Percentiles rank a stretch among this genome's conserved stretches.
Conservation (phyloP, 2,888 invertebrate species). For the Drosophila subquinaria region DNA sequence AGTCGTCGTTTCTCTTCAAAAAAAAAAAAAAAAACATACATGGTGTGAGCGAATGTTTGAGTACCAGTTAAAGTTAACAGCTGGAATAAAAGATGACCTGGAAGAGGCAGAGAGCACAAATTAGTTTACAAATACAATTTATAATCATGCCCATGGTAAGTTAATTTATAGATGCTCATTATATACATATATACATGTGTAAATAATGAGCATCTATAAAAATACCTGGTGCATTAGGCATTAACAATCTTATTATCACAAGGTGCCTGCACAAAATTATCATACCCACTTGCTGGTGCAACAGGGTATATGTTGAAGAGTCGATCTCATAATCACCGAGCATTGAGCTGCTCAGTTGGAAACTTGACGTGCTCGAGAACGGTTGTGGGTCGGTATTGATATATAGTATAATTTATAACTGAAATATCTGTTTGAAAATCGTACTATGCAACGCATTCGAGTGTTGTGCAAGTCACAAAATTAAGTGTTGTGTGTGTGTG, state of each 20-base stretch:
- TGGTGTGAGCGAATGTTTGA: background rate
- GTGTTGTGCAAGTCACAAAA: conserved; percentile 65
- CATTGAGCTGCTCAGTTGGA: conserved; percentile 48
- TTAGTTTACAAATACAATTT: background rate
- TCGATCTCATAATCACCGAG: background rate
- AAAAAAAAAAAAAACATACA: background rate
- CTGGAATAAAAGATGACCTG: background rate
- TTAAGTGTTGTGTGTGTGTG: conserved; percentile 7
- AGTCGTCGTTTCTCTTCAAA: background rate
- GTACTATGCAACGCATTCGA: conserved; percentile 6
- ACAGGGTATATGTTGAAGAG: background rate
- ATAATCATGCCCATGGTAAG: too few species aligned
- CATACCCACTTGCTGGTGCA: background rate
- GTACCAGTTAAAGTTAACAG: background rate
- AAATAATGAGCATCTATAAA: too few species aligned
- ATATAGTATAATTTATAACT: background rate
- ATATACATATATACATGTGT: too few species aligned
- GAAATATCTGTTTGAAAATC: conserved; percentile 4
- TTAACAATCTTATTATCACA: too few species aligned
- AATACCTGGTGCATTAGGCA: too few species aligned
- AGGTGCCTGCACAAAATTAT: background rate
- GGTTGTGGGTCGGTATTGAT: conserved; percentile 34
- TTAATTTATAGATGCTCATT: too few species aligned
- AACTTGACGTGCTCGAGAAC: conserved; percentile 47
- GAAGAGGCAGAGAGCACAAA: background rate